Evolutionary conservation across 2,888 invertebrate species (phyloP).

Genomic region (Fragum whitleyi): DNA sequence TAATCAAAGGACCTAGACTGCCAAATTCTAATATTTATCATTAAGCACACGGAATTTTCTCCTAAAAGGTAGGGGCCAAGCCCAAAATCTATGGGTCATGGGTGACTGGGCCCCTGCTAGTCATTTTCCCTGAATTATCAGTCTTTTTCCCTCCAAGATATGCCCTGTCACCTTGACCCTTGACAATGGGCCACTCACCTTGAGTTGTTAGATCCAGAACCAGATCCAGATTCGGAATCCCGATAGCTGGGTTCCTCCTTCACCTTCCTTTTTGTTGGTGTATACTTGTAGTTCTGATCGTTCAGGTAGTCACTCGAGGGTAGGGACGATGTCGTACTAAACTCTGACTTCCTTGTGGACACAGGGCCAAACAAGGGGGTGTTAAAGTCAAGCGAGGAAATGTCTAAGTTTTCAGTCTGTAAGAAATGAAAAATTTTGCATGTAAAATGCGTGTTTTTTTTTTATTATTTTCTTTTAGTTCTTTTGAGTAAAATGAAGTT

Average conservation of each 20-base stretch:
- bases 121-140: too few relatives aligned
- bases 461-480: not conserved
- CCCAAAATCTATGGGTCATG: too few relatives aligned
- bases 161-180: too few relatives aligned
- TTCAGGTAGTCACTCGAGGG: slow-evolving; percentile 63
- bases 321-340: slow-evolving; percentile 63
- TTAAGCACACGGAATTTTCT: too few relatives aligned
- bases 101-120: too few relatives aligned
- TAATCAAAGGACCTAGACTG: too few relatives aligned
- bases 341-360: slow-evolving; percentile 39
- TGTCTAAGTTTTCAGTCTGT: slow-evolving; percentile 59
- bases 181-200: too few relatives aligned
- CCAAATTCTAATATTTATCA: too few relatives aligned
- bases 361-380: slow-evolving; percentile 77
- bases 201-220: slow-evolving; percentile 70
- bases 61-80: too few relatives aligned
- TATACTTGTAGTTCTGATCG: slow-evolving; percentile 65
- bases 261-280: slow-evolving; percentile 59
- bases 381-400: slow-evolving; percentile 71
- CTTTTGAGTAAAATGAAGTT: too few relatives aligned
- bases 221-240: slow-evolving; percentile 77
- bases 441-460: too few relatives aligned
- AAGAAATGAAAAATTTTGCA: slow-evolving; percentile 27
- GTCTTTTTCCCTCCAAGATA: too few relatives aligned
- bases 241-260: slow-evolving; percentile 59